Evolutionary conservation across 2,888 invertebrate species (phyloP).

Genomic region (Chydorus sphaericus): DNA sequence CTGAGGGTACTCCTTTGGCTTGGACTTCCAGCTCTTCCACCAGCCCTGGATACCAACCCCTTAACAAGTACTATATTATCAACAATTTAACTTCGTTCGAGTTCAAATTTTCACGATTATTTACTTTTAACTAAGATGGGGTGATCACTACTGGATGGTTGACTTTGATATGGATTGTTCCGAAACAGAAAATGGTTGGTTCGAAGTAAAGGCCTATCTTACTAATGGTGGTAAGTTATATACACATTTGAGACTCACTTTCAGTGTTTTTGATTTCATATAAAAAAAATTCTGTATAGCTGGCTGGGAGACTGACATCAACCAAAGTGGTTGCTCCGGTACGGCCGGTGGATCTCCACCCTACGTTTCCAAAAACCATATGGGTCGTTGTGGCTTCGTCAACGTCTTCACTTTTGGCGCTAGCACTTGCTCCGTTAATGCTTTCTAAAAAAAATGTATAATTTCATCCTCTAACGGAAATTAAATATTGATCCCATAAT

Average conservation of each 20-base stretch:
- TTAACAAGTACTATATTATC: constrained; percentile 21
- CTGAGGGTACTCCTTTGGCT: constrained; percentile 18
- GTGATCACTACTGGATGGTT: constrained; percentile 30
- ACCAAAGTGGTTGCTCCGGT: constrained; percentile 24
- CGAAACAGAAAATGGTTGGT: constrained; percentile 29
- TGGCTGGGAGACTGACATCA: constrained; percentile 28
- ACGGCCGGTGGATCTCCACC: constrained; percentile 22
- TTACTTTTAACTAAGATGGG: constrained; percentile 23
- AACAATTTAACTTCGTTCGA: background rate
- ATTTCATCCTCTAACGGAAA: background rate
- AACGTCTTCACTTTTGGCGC: constrained; percentile 28
- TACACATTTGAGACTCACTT: background rate
- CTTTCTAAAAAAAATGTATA: background rate
- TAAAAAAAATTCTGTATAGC: constrained; percentile 12
- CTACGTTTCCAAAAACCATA: constrained; percentile 31
- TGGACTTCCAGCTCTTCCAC: constrained; percentile 18
- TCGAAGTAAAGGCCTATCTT: constrained; percentile 29
- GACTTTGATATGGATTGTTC: constrained; percentile 30
- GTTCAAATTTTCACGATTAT: too few relatives aligned
- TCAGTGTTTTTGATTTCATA: background rate
- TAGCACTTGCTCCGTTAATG: constrained; percentile 17
- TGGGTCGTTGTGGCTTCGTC: constrained; percentile 29
- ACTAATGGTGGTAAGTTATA: constrained; percentile 17
- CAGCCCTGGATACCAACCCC: constrained; percentile 23
- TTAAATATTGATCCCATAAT: background rate